Base-by-base conservation (phyloP, 2,113 vertebrate species). In the Verasper variegatus region DNA sequence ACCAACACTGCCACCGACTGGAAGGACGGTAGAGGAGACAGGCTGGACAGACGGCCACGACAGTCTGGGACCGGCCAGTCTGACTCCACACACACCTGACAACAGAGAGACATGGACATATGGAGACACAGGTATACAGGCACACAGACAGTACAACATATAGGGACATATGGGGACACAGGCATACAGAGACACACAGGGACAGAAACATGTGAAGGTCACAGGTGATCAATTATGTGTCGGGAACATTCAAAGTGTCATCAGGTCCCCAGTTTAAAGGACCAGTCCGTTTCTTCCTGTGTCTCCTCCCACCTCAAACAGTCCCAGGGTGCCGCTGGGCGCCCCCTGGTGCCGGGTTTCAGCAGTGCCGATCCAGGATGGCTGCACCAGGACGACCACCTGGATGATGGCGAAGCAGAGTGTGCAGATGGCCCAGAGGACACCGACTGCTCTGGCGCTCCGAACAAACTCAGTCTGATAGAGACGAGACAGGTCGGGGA, bases 381-480 rank as follows among this genome's bases (percentile, higher is more conserved):
- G 95, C 93, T 96, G 94, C 49, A 95, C 89, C 27, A 96, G 94
- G 42, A 95, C 92, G 27, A 96, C 95, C 56, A 96, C 93, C 86
- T 95, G 93, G 31, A 96, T 92, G 80, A 96, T 85, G 57, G 94
- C 94, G 3, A 96, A 94, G 87, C 95, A 96, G 56, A 96, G 92
- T 2, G 95, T 92, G 54, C 95, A 96, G 51, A 94, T 88, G 1
- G 94, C 95, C 95, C 95, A 96, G 26, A 96, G 93, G 1, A 94
- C 94, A 0, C 94, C 94, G n/a, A 96, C 92, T 0, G 95, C 95
- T 2, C 95, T 85, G 0, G 94, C 95, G 0, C 94, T 96, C 0
- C 95, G 93, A 1, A 96, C 91, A 12, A 96, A 96, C 88, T 94
- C 95, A 0, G 95, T 96, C 89, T 96, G 95, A 69, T 96, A 96